These are phyloP conservation scores for Capromys pilorides DNA, from an alignment of 2,797 vertebrate genomes.

Conservation along the genomic window DNA sequence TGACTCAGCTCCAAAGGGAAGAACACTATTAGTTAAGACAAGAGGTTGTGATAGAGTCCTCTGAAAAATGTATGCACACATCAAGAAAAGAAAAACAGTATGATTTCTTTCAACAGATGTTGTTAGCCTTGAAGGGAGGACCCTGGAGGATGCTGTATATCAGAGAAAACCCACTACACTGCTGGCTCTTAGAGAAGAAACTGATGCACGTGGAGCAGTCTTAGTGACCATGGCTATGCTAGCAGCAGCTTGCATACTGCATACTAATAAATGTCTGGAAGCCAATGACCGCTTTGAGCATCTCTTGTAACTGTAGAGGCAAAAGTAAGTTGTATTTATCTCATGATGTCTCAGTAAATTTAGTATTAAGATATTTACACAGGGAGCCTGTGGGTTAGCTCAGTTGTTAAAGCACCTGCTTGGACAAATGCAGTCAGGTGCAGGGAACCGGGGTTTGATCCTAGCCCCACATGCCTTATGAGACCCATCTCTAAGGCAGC, in stretches of 20 bases:
- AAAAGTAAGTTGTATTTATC: background rate
- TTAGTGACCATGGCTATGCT: background rate
- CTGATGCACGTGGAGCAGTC: background rate
- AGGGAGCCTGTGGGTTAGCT: background rate
- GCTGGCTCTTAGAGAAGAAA: background rate
- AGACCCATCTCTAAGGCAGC: too few species aligned
- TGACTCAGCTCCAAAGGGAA: background rate
- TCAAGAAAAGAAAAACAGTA: background rate
- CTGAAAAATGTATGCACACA: background rate
- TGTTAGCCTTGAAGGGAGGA: background rate
- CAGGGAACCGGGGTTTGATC: too few species aligned
- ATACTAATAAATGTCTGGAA: background rate
- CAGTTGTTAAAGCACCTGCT: too few species aligned
- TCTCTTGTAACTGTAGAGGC: background rate
- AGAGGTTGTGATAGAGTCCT: background rate
- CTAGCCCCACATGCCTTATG: too few species aligned
- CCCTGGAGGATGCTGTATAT: background rate
- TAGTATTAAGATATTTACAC: background rate
- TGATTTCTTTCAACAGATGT: background rate
- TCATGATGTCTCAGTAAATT: background rate
- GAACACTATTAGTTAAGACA: too few species aligned
- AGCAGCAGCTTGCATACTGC: background rate
- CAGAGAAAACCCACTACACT: background rate
- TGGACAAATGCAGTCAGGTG: too few species aligned
- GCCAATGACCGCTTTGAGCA: background rate